These are phyloP conservation scores for Hanleya hanleyi DNA, from an alignment of 2,888 invertebrate genomes.

Conservation along the genomic window DNA sequence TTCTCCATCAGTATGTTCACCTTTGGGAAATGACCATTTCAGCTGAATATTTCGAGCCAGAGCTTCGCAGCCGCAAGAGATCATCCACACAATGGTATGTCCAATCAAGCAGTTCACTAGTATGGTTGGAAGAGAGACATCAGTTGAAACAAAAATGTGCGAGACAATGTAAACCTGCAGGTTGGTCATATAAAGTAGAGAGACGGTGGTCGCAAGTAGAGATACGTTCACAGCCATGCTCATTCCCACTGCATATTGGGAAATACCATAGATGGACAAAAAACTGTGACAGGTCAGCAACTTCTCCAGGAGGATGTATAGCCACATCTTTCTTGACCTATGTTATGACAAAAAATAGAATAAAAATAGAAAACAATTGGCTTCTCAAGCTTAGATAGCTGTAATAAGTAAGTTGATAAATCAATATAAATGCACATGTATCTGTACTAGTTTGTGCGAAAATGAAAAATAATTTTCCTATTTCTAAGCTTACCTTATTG, in stretches of 20 bases:
- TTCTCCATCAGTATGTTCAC: too few species aligned
- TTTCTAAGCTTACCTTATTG: too few species aligned
- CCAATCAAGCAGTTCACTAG: background rate
- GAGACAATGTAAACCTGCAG: background rate
- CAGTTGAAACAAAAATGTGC: background rate
- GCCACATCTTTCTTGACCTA: too few species aligned
- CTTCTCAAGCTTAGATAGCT: too few species aligned
- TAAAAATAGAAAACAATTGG: too few species aligned
- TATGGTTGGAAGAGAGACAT: background rate
- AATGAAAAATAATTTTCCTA: too few species aligned
- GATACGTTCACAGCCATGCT: background rate
- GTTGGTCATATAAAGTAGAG: background rate
- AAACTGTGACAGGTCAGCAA: background rate
- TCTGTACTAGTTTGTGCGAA: too few species aligned
- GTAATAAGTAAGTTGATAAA: too few species aligned
- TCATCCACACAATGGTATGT: background rate
- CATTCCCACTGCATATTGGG: background rate
- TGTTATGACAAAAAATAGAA: too few species aligned
- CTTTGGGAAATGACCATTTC: background rate
- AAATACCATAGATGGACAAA: background rate
- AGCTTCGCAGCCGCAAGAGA: background rate
- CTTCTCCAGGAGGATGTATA: background rate
- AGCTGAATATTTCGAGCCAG: background rate
- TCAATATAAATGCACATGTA: too few species aligned
- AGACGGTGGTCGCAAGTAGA: background rate